Percentiles rank a stretch among this genome's conserved stretches.
phyloP scores from a whole-genome alignment of 2,888 invertebrate genomes.

The Strigamia crassipes region DNA sequence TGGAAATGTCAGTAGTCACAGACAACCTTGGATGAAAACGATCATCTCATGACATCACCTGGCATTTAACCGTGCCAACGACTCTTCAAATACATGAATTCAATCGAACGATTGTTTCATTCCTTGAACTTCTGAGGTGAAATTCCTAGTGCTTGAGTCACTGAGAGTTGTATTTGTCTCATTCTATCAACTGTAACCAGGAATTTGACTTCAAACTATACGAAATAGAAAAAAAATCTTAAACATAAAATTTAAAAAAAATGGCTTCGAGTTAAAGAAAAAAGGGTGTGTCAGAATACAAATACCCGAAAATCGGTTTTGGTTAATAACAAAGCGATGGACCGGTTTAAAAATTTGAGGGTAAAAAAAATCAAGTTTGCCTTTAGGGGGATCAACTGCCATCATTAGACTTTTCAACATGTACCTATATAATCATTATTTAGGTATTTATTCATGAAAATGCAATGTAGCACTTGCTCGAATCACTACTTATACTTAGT shows the following conservation, averaged over 20 bases:
- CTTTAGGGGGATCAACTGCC: not conserved
- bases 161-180: not conserved
- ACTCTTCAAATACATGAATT: not conserved
- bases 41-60: not conserved
- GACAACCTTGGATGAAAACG: too few relatives aligned
- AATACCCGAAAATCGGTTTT: not conserved
- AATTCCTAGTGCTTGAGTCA: not conserved
- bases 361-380: not conserved
- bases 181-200: too few relatives aligned
- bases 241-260: too few relatives aligned
- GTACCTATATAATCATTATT: not conserved
- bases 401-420: slow-evolving; percentile 10
- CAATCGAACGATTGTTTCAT: too few relatives aligned
- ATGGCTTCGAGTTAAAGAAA: too few relatives aligned
- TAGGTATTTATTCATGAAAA: not conserved
- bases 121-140: not conserved
- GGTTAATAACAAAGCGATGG: not conserved
- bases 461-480: too few relatives aligned
- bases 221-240: too few relatives aligned
- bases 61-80: not conserved
- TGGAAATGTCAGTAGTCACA: too few relatives aligned
- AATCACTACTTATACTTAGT: too few relatives aligned
- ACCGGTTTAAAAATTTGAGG: slow-evolving; percentile 2
- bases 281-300: too few relatives aligned
- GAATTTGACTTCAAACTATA: too few relatives aligned